A percentile compares a stretch with the other conserved stretches of the same genome.
Evolutionary conservation across 1,140 invertebrate species (phyloP).

Genomic region (Diabrotica virgifera): DNA sequence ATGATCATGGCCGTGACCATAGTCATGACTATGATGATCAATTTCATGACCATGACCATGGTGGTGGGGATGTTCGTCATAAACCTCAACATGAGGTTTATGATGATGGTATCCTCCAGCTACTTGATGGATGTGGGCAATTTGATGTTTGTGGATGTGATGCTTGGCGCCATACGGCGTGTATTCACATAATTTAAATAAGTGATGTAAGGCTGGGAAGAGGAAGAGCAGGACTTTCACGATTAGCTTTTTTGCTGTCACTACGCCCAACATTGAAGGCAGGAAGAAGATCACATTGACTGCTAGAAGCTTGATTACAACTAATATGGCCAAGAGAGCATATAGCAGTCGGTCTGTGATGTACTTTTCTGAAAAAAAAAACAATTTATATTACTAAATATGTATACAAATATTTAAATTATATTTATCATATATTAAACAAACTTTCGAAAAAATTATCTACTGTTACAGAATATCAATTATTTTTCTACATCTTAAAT

Average conservation of each 20-base stretch:
- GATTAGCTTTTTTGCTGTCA: conserved; percentile 77
- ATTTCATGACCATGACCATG: neutral
- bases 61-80: neutral
- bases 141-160: conserved; percentile 76
- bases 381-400: too few species aligned
- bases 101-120: conserved; percentile 43
- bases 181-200: conserved; percentile 82
- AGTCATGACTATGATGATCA: neutral
- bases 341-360: conserved; percentile 71
- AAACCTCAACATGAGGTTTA: conserved; percentile 33
- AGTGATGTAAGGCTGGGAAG: conserved; percentile 74
- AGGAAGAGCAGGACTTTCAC: conserved; percentile 76
- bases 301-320: conserved; percentile 77
- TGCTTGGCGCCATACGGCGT: conserved; percentile 70
- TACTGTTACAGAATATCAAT: too few species aligned
- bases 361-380: conserved; percentile 66
- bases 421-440: too few species aligned
- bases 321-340: conserved; percentile 66
- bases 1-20: neutral
- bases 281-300: conserved; percentile 73
- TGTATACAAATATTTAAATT: too few species aligned
- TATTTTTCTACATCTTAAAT: too few species aligned
- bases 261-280: conserved; percentile 70
- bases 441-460: too few species aligned
- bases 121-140: conserved; percentile 60